Base-by-base conservation (phyloP, 1,140 invertebrate species). In the Drosophila pruinosa region DNA sequence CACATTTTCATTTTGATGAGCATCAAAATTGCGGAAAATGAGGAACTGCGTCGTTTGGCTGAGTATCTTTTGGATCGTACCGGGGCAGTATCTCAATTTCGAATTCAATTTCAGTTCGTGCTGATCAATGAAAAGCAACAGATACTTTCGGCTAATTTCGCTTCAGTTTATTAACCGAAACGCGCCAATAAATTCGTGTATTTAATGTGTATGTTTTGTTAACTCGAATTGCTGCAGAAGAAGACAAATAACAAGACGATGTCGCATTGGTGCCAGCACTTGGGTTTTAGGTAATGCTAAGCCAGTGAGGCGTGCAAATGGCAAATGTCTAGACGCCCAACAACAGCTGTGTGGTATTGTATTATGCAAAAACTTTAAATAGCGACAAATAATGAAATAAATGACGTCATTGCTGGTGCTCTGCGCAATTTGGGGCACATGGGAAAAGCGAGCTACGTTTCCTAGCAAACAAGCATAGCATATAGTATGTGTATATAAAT, bases 271-370 rank as follows among this genome's bases (percentile, higher is more conserved):
- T 74, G 72, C 64, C 81, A 85, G 34, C 24, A 78, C 53, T 83
- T 85, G 52, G 85, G 78, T 34, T 86, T 86, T 77, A 78, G 81
- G 81, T 85, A 86, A 61, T 38, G 4, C 47, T n/a, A n/a, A n/a
- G 21, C 28, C 34, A 38, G n/a, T 65, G 52, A 2, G 45, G 53
- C 63, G 31, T 50, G 24, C 39, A 53, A 63, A 58, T 53, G 41
- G 4, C 41, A n/a, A 41, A 31, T 41, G 65, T 80, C 79, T 83
- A 79, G 80, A 75, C 79, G 15, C 12, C n/a, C n/a, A n/a, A n/a
- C n/a, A n/a, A n/a, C 59, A 70, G 7, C 31, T 63, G 8, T 41
- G 22, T 65, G 59, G 53, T 38, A 28, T 43, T 7, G 38, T 53
- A 3, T 70, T 70, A 56, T 70, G 67, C 67, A 64, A 70, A 61